Evolutionary conservation across 1,140 invertebrate genomes (phyloP), one percentile per base, ranked within the genome.

Genomic region (Pygmarrhopalites habei): DNA sequence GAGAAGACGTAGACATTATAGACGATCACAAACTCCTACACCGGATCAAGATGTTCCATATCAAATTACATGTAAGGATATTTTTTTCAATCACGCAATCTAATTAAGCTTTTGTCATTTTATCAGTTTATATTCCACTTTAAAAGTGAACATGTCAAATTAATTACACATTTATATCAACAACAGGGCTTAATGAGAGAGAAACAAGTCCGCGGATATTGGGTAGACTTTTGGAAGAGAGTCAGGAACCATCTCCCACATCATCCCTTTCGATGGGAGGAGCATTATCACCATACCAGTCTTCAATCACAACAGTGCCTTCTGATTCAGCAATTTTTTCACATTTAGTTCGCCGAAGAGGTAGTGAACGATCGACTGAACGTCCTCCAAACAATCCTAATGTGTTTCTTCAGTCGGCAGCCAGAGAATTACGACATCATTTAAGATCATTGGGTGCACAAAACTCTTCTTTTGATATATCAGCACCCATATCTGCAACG

Each of bases 141-240:
- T n/a, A n/a, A n/a, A n/a, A n/a, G n/a, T n/a, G n/a, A n/a, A n/a
- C n/a, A n/a, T n/a, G n/a, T n/a, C n/a, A n/a, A n/a, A n/a, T n/a
- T n/a, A n/a, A n/a, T n/a, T n/a, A n/a, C n/a, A n/a, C n/a, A n/a
- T n/a, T 10, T 10, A n/a, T n/a, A 41, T 41, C 39, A n/a, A 41
- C 10, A n/a, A 41, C 47, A 65, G 69, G 69, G 41, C 44, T 63
- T 19, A 44, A 23, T 23, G 66, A 66, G 17, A 62, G 66, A 23
- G 69, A 71, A 58, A 66, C 64, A 0, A 68, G 66, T 62, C 69
- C 69, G 17, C n/a, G 69, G n/a, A 65, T 71, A 44, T 57, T 71
- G 26, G 69, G 68, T 44, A 46, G 69, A 28, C 51, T 71, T 14
- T 46, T 71, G 23, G 69, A 71, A 62, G 69, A 71, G 51, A 68